These are phyloP conservation scores for Nephotettix cincticeps DNA, from an alignment of 1,140 invertebrate genomes.

Conservation along the genomic window DNA sequence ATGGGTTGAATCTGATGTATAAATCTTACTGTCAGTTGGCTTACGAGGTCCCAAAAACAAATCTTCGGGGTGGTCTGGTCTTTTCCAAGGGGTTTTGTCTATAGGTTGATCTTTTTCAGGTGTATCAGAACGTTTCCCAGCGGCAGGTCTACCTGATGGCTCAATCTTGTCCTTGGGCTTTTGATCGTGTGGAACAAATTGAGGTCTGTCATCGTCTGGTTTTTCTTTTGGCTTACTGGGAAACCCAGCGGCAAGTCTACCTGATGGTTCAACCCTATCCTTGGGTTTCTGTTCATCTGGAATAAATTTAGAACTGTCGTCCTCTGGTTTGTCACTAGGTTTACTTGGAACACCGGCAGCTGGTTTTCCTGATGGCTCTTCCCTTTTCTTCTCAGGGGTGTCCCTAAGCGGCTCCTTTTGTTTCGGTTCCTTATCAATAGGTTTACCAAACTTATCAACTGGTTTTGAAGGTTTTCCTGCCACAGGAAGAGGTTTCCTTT, in stretches of 20 bases:
- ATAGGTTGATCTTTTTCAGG: too few species aligned
- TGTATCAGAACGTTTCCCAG: too few species aligned
- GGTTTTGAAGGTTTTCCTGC: constrained; percentile 22
- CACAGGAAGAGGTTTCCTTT: background rate
- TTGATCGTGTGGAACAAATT: background rate
- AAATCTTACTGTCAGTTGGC: background rate
- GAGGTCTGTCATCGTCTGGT: constrained; percentile 5
- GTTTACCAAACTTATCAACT: constrained; percentile 3
- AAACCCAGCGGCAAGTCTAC: background rate
- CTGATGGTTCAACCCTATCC: background rate
- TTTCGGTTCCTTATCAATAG: background rate
- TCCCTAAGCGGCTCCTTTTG: background rate
- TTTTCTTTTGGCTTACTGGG: background rate
- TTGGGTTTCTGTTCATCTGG: background rate
- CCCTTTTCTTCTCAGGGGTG: background rate
- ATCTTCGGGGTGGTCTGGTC: background rate
- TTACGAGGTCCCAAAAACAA: constrained; percentile 11
- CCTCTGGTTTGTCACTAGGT: constrained; percentile 12
- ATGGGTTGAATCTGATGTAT: background rate
- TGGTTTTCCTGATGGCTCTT: constrained; percentile 2
- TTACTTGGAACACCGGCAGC: constrained; percentile 17
- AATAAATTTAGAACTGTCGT: background rate
- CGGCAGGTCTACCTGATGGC: background rate
- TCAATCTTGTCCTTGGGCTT: background rate
- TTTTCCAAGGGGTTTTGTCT: background rate